phyloP scores from a whole-genome alignment of 92 coral and sea anemone genomes.

The Meandrina meandrites region DNA sequence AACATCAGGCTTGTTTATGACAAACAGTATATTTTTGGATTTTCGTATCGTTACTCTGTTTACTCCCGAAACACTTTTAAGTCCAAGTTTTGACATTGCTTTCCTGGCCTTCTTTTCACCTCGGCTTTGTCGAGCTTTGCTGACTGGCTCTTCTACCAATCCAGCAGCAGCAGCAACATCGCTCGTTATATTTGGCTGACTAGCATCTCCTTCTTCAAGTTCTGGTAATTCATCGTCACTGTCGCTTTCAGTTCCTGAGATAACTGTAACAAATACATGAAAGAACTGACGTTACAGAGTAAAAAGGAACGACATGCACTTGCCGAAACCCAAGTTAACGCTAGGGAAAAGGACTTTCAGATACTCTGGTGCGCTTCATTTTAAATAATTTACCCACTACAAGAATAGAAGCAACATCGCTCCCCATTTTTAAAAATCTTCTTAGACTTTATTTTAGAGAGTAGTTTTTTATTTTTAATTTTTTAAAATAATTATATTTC shows the following conservation, averaged over 20 bases:
- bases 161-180: slow-evolving; percentile 99
- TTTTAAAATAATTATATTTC: no score
- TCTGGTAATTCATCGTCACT: slow-evolving; percentile 98
- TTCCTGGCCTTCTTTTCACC: slow-evolving; percentile 98
- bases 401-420: no score
- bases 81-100: slow-evolving; percentile 87
- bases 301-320: no score
- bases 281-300: not conserved
- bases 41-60: slow-evolving; percentile 91
- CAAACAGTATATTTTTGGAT: slow-evolving; percentile 97
- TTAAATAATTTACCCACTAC: no score
- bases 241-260: slow-evolving; percentile 98
- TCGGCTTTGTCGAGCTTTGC: slow-evolving; percentile 94
- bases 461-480: no score
- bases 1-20: slow-evolving; percentile 92
- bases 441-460: no score
- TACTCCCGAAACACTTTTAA: slow-evolving; percentile 82
- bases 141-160: slow-evolving; percentile 83
- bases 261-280: not conserved
- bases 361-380: no score
- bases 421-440: no score
- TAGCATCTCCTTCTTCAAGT: slow-evolving; percentile 81
- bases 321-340: no score
- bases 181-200: slow-evolving; percentile 64
- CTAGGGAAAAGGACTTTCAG: no score